phyloP scores from a whole-genome alignment of 2,113 vertebrate species.

The Amphiprion ocellaris region DNA sequence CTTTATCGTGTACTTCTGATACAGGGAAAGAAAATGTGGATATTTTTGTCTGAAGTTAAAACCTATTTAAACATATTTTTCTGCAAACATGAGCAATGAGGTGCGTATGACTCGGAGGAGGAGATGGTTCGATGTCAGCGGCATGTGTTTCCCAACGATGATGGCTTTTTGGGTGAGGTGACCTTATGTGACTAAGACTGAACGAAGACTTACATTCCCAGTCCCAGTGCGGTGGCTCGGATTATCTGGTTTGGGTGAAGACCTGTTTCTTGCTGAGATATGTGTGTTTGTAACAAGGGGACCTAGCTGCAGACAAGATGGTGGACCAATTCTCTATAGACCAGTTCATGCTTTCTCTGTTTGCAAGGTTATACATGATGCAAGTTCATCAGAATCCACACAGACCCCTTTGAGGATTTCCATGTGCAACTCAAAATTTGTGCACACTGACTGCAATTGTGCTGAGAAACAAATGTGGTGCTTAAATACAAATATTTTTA shows the following conservation, averaged over 20 bases:
- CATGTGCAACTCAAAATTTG: too few relatives aligned
- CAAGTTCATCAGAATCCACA: too few relatives aligned
- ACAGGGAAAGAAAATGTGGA: background rate
- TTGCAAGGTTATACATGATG: too few relatives aligned
- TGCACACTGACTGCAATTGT: too few relatives aligned
- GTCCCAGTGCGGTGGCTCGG: constrained; percentile 18
- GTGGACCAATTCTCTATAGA: too few relatives aligned
- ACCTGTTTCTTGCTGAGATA: constrained; percentile 25
- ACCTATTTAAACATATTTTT: background rate
- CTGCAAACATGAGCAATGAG: background rate
- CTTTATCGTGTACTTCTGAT: background rate
- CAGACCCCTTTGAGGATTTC: too few relatives aligned
- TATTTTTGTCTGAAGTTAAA: background rate
- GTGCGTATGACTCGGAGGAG: background rate
- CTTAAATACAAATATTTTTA: too few relatives aligned
- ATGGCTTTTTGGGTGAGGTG: constrained; percentile 22
- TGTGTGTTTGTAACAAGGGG: background rate
- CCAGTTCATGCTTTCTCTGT: too few relatives aligned
- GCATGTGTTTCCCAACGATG: background rate
- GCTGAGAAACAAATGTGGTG: too few relatives aligned
- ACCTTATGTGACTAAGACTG: constrained; percentile 29
- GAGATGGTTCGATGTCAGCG: background rate
- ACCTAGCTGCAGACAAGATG: too few relatives aligned
- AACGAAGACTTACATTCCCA: constrained; percentile 64
- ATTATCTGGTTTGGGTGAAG: constrained; percentile 2